Evolutionary conservation across 2,888 invertebrate genomes (phyloP).

Genomic region (Marronus borbonicus): DNA sequence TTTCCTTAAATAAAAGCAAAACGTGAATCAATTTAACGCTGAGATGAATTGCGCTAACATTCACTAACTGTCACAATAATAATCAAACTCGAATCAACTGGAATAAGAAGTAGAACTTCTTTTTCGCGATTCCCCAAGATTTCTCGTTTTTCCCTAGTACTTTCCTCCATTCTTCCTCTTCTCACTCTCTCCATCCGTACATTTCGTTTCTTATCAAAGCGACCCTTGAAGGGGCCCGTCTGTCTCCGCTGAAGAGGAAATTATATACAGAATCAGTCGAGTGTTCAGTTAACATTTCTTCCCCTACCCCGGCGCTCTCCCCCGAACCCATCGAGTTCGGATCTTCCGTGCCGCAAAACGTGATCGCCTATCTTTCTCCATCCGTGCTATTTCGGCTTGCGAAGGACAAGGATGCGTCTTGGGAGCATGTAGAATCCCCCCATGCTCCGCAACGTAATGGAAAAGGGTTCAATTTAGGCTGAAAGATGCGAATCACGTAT

Average conservation of each 20-base stretch:
- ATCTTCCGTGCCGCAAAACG: background rate
- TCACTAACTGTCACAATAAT: conserved; percentile 30
- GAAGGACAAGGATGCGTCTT: background rate
- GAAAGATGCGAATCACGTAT: conserved; percentile 13
- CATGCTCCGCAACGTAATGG: background rate
- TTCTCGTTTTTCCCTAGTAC: background rate
- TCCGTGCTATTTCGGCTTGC: background rate
- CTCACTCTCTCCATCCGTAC: background rate
- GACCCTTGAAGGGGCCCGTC: conserved; percentile 20
- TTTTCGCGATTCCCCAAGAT: background rate
- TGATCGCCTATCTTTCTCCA: conserved; percentile 9
- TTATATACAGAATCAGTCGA: conserved; percentile 45
- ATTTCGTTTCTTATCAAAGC: background rate
- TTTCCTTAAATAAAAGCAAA: too few species aligned
- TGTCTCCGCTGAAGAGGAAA: conserved; percentile 40
- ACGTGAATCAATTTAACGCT: too few species aligned
- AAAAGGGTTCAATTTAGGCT: conserved; percentile 26
- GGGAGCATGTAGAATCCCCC: background rate
- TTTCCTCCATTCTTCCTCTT: background rate
- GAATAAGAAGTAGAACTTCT: conserved; percentile 9
- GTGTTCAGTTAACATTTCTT: conserved; percentile 38
- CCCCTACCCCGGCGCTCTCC: background rate
- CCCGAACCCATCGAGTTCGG: background rate
- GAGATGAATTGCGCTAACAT: background rate
- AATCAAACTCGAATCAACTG: conserved; percentile 39